Evolutionary conservation across 2,888 invertebrate species (phyloP).

Genomic region (Drosophila setosimentum): DNA sequence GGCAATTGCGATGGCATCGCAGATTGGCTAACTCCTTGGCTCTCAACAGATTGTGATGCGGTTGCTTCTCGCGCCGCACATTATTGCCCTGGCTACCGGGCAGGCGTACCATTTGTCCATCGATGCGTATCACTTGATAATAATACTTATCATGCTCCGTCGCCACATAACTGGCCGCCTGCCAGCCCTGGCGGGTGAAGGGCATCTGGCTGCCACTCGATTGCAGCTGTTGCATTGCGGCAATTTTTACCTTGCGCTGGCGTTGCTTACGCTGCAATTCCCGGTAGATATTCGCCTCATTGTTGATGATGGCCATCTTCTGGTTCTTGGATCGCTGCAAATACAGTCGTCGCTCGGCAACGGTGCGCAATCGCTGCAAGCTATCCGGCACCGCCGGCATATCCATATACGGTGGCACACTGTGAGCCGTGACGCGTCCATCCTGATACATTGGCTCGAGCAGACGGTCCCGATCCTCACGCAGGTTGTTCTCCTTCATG

Average conservation of each 20-base stretch:
- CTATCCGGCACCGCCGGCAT: constrained; percentile 83
- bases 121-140: constrained; percentile 81
- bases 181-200: constrained; percentile 84
- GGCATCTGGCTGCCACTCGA: constrained; percentile 75
- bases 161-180: constrained; percentile 82
- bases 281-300: constrained; percentile 83
- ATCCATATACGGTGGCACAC: constrained; percentile 81
- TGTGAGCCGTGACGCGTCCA: constrained; percentile 81
- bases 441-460: constrained; percentile 70
- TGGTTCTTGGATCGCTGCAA: constrained; percentile 83
- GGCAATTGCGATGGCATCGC: constrained; percentile 54
- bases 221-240: constrained; percentile 77
- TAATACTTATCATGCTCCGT: constrained; percentile 83
- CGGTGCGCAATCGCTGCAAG: constrained; percentile 85
- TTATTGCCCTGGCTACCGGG: constrained; percentile 83
- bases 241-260: constrained; percentile 77
- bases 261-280: constrained; percentile 83
- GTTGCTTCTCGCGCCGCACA: constrained; percentile 65
- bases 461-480: constrained; percentile 50
- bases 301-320: constrained; percentile 85
- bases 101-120: constrained; percentile 75
- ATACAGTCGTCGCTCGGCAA: constrained; percentile 86
- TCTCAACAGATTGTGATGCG: constrained; percentile 64
- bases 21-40: constrained; percentile 10
- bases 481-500: constrained; percentile 83